These are phyloP conservation scores for Eilema caniola DNA, from an alignment of 2,888 invertebrate genomes.

Conservation along the genomic window DNA sequence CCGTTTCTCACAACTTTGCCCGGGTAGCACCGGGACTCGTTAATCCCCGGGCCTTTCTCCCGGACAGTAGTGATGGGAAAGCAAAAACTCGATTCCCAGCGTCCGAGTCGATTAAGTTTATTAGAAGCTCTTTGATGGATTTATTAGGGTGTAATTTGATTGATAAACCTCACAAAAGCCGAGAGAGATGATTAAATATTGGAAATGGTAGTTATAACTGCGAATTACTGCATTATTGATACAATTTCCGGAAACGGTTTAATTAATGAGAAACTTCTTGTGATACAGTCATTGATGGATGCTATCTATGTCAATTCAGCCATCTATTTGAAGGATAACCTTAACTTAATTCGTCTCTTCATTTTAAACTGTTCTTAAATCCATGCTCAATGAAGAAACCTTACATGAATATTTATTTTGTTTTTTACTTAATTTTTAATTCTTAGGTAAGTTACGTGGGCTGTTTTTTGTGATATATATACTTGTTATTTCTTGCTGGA, in stretches of 20 bases:
- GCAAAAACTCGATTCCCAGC: constrained; percentile 21
- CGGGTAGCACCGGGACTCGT: constrained; percentile 52
- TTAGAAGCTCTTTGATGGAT: constrained; percentile 20
- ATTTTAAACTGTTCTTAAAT: background rate
- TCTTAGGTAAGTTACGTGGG: background rate
- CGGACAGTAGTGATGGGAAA: constrained; percentile 40
- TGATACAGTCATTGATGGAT: too few relatives aligned
- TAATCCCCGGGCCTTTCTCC: constrained; percentile 51
- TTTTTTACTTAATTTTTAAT: too few relatives aligned
- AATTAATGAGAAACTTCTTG: background rate
- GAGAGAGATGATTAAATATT: constrained; percentile 3
- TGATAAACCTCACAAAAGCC: constrained; percentile 10
- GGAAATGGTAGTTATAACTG: constrained; percentile 1
- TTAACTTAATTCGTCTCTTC: background rate
- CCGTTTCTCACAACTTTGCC: constrained; percentile 55
- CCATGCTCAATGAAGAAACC: too few relatives aligned
- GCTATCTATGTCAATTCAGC: too few relatives aligned
- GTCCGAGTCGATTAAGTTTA: constrained; percentile 18
- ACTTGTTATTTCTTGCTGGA: too few relatives aligned
- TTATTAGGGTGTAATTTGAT: constrained; percentile 23
- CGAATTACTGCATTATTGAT: background rate
- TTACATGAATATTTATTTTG: too few relatives aligned
- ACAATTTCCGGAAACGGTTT: background rate
- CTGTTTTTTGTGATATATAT: background rate
- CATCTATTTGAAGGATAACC: too few relatives aligned